phyloP scores from a whole-genome alignment of 1,140 invertebrate genomes.

The Drosophila sp. region DNA sequence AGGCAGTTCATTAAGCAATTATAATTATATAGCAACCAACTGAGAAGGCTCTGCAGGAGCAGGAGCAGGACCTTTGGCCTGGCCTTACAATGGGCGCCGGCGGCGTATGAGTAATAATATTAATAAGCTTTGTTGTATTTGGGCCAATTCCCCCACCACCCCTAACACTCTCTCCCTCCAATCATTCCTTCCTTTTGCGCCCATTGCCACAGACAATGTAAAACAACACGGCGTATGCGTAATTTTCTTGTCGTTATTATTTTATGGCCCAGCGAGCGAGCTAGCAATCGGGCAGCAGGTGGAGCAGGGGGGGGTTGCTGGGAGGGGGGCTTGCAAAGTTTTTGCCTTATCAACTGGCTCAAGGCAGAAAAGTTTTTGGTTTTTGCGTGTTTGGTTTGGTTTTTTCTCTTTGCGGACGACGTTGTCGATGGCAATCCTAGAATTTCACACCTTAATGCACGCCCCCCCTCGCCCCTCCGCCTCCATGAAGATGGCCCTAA shows the following conservation, averaged over 20 bases:
- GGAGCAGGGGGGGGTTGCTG: neutral
- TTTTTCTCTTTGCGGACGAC: constrained; percentile 8
- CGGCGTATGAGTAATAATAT: constrained; percentile 72
- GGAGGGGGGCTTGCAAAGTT: constrained; percentile 21
- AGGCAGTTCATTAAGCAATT: constrained; percentile 66
- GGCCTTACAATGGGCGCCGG: neutral
- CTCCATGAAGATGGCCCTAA: constrained; percentile 50
- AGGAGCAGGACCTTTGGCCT: constrained; percentile 11
- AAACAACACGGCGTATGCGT: constrained; percentile 74
- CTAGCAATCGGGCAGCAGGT: neutral
- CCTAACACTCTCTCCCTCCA: neutral
- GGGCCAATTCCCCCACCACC: constrained; percentile 27
- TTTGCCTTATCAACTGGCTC: constrained; percentile 55
- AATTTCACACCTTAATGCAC: constrained; percentile 79
- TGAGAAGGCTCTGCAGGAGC: neutral
- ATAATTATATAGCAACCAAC: constrained; percentile 57
- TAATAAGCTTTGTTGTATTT: constrained; percentile 55
- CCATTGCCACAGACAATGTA: constrained; percentile 54
- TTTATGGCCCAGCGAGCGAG: constrained; percentile 51
- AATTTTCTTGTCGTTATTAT: constrained; percentile 68
- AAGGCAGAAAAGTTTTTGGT: constrained; percentile 55
- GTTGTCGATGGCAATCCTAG: constrained; percentile 45
- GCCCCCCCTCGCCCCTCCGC: constrained; percentile 9
- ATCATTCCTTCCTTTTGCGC: neutral
- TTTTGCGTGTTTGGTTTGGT: constrained; percentile 3